A percentile compares a stretch with the other conserved stretches of the same genome.
Conservation (phyloP, 1,140 invertebrate genomes). For the Drosophila hydei region DNA sequence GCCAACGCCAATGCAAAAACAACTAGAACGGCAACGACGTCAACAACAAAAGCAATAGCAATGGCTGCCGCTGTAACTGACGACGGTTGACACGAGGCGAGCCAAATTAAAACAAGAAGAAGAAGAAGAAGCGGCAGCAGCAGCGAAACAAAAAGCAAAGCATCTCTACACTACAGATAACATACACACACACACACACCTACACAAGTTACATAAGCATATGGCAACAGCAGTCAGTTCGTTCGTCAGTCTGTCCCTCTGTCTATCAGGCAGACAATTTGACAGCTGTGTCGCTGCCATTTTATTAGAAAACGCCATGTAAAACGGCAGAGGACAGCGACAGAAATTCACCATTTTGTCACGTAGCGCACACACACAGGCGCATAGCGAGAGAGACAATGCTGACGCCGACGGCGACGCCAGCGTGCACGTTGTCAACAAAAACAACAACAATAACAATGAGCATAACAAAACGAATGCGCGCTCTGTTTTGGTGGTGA, state of each 20-base stretch:
- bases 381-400: conserved; percentile 24
- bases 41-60: conserved; percentile 51
- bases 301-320: conserved; percentile 80
- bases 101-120: conserved; percentile 65
- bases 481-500: conserved; percentile 56
- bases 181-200: conserved; percentile 4
- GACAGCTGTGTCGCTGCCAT: conserved; percentile 59
- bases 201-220: conserved; percentile 21
- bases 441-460: conserved; percentile 20
- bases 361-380: conserved; percentile 39
- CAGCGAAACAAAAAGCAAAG: conserved; percentile 26
- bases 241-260: not conserved
- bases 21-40: conserved; percentile 25
- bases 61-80: conserved; percentile 63
- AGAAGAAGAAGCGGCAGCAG: conserved; percentile 12
- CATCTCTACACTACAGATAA: conserved; percentile 7
- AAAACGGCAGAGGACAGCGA: conserved; percentile 45
- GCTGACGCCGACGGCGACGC: conserved; percentile 22
- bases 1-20: conserved; percentile 70
- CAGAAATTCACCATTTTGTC: conserved; percentile 79
- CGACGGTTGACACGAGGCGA: conserved; percentile 76
- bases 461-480: conserved; percentile 13
- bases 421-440: conserved; percentile 11
- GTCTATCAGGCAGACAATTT: not conserved
- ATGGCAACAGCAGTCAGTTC: conserved; percentile 10